These are phyloP conservation scores for Dyspetes luteomarginatus DNA, from an alignment of 2,888 invertebrate species.

Conservation along the genomic window DNA sequence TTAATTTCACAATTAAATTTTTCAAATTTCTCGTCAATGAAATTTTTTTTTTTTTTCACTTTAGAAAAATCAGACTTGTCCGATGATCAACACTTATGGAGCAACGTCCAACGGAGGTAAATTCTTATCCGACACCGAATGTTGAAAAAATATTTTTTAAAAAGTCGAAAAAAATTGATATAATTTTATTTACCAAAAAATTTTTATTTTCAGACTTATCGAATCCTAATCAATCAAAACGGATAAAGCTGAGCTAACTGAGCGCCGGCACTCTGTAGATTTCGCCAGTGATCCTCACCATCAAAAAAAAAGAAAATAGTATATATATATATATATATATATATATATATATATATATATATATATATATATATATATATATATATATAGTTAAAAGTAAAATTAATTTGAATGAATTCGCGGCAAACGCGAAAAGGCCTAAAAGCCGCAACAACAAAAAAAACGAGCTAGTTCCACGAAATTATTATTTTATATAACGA, in stretches of 20 bases:
- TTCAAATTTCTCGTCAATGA: constrained; percentile 1
- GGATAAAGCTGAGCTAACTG: constrained; percentile 82
- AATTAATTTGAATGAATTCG: constrained; percentile 41
- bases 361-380: constrained; percentile 5
- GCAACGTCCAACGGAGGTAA: constrained; percentile 80
- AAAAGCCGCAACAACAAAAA: constrained; percentile 66
- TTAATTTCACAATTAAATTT: background rate
- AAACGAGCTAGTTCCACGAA: constrained; percentile 79
- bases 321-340: constrained; percentile 21
- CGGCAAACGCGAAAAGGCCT: constrained; percentile 78
- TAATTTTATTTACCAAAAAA: too few relatives aligned
- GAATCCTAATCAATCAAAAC: constrained; percentile 79
- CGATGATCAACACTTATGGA: constrained; percentile 78
- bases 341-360: constrained; percentile 8
- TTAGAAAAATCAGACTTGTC: constrained; percentile 81
- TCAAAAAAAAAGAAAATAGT: constrained; percentile 61
- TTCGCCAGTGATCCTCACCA: constrained; percentile 70
- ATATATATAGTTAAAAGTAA: constrained; percentile 15
- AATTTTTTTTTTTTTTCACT: constrained; percentile 55
- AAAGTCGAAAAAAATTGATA: too few relatives aligned
- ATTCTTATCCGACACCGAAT: constrained; percentile 6
- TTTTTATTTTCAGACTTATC: constrained; percentile 76
- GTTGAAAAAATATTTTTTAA: constrained; percentile 6
- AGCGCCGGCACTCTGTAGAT: constrained; percentile 75
- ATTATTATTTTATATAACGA: constrained; percentile 80